phyloP scores from a whole-genome alignment of 2,888 invertebrate genomes.

The Aplocera efformata region DNA sequence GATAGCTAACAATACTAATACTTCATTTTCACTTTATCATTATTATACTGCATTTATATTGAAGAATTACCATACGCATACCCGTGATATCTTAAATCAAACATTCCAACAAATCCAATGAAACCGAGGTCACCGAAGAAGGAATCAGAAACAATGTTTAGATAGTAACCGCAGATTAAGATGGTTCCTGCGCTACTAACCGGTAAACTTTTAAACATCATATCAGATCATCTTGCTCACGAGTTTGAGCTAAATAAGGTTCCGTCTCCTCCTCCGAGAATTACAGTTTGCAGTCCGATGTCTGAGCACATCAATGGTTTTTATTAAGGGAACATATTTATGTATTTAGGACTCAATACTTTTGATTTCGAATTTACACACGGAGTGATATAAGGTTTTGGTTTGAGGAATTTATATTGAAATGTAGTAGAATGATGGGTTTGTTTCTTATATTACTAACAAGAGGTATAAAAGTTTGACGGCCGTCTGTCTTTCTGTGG shows the following conservation, averaged over 20 bases:
- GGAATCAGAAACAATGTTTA: constrained; percentile 27
- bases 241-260: constrained; percentile 30
- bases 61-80: too few species aligned
- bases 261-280: constrained; percentile 21
- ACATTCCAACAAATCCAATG: constrained; percentile 19
- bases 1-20: too few species aligned
- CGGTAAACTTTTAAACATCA: constrained; percentile 32
- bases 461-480: too few species aligned
- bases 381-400: too few species aligned
- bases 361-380: constrained; percentile 14
- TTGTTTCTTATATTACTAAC: too few species aligned
- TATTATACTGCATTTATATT: too few species aligned
- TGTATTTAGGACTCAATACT: constrained; percentile 1
- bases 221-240: constrained; percentile 33
- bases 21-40: too few species aligned
- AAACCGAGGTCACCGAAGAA: constrained; percentile 22
- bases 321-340: background rate
- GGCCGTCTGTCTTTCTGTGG: too few species aligned
- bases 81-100: constrained; percentile 16
- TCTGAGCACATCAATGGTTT: constrained; percentile 1
- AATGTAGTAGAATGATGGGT: too few species aligned
- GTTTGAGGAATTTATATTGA: too few species aligned
- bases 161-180: constrained; percentile 24
- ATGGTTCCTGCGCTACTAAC: constrained; percentile 30
- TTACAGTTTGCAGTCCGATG: constrained; percentile 11